A percentile compares a stretch with the other conserved stretches of the same genome.
These are phyloP conservation scores for Amazona finschi DNA, from an alignment of 2,797 vertebrate species.

Conservation along the genomic window DNA sequence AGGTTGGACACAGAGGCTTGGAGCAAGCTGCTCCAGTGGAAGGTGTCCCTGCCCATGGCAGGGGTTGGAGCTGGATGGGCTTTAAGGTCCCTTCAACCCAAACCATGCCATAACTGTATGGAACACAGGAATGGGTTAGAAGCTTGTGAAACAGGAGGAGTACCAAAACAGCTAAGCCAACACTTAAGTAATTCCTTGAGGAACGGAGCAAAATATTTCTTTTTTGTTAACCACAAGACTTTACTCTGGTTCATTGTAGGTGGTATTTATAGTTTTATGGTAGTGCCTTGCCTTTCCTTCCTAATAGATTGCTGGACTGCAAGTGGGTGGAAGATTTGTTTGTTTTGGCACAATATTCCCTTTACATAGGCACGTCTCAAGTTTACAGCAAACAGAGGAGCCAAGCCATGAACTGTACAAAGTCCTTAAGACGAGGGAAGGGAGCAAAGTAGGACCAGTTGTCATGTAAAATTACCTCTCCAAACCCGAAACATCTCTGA, in stretches of 20 bases:
- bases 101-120: neutral
- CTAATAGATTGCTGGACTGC: neutral
- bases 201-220: neutral
- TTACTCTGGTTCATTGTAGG: neutral
- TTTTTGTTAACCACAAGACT: neutral
- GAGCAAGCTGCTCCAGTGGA: too few species aligned
- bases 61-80: neutral
- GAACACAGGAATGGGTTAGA: neutral
- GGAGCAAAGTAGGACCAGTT: neutral
- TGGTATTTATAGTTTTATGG: neutral
- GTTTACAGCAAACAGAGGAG: constrained; percentile 20
- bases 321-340: neutral
- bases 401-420: neutral
- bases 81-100: neutral
- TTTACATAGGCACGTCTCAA: neutral
- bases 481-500: fast-evolving
- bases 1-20: too few species aligned
- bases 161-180: neutral
- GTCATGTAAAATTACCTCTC: neutral
- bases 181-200: neutral
- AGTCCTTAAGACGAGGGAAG: neutral
- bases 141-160: neutral
- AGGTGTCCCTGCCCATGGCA: neutral
- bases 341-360: neutral
- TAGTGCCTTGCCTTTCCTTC: neutral